Conservation (phyloP, 2,797 vertebrate species). For the Gymnothorax reevesii region DNA sequence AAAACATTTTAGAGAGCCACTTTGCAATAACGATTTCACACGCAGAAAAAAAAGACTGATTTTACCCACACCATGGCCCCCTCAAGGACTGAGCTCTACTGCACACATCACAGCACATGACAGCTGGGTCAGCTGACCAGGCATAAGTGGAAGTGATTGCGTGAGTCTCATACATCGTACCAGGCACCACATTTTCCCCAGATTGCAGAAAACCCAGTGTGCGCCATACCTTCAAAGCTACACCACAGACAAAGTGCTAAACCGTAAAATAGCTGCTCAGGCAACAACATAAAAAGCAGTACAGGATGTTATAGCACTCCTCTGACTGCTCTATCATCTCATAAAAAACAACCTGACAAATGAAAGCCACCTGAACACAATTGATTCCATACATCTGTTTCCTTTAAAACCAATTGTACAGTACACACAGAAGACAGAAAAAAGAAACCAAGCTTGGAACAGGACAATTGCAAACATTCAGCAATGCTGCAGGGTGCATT, state of each 20-base stretch:
- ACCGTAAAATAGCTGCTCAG: not conserved
- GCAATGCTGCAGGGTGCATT: no score
- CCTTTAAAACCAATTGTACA: not conserved
- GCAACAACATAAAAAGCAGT: not conserved
- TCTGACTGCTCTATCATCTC: not conserved
- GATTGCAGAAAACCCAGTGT: not conserved
- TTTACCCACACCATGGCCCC: not conserved
- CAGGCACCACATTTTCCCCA: not conserved
- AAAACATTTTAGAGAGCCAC: not conserved
- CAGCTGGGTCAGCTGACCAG: not conserved
- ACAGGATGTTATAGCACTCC: not conserved
- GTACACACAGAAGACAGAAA: not conserved
- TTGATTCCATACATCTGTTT: not conserved
- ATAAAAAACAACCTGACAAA: not conserved
- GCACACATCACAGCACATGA: conserved; percentile 8
- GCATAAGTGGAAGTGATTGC: conserved; percentile 10
- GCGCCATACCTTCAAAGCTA: not conserved
- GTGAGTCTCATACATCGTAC: not conserved
- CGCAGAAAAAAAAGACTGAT: not conserved
- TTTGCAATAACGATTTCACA: not conserved
- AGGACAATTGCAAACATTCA: not conserved
- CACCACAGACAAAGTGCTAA: not conserved
- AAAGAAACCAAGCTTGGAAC: not conserved
- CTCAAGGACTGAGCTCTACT: not conserved
- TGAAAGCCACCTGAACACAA: not conserved